Evolutionary conservation across 1,140 invertebrate genomes (phyloP), one percentile per base, ranked within the genome.

Genomic region (Cotesia glomerata): DNA sequence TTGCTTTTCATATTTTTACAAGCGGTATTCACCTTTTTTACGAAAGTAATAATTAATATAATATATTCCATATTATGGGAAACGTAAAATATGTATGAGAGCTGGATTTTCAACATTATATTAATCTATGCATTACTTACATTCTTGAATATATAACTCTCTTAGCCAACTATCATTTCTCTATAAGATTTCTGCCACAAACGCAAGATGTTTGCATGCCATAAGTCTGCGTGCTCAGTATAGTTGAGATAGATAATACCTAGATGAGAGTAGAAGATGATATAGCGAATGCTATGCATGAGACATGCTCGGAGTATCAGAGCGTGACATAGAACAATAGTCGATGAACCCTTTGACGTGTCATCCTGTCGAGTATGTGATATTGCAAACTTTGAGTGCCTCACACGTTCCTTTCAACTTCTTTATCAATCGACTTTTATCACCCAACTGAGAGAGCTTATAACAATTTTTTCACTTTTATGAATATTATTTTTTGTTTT

Each of bases 291-390:
- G 62, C 13, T n/a, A 16, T 64, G 62, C 35, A 63, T 63, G 59
- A 63, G 32, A 64, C 62, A 64, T 64, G 35, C 62, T 35, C 8
- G 9, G 16, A 66, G 39, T 51, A 52, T 8, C 45, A 18, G 18
- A 66, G 39, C 64, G 64, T 66, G 64, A 39, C 64, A 66, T 49
- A 66, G 64, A 26, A 66, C 64, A 66, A 66, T 66, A 66, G 39
- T 45, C 26, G 34, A 66, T 66, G 64, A 66, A 66, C 64, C 39
- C 64, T 66, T 66, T 66, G 64, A 66, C 26, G 45, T 45, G 45
- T 45, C 64, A 66, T 51, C 64, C 13, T 66, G 64, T 45, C 64
- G 13, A 66, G 39, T 66, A 52, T 66, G 64, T 45, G 39, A 66
- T 66, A 66, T 66, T 66, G 64, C 64, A 26, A 51, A 11, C 64